Conservation (phyloP, 1,140 invertebrate genomes). For the Heliothis subflexa region DNA sequence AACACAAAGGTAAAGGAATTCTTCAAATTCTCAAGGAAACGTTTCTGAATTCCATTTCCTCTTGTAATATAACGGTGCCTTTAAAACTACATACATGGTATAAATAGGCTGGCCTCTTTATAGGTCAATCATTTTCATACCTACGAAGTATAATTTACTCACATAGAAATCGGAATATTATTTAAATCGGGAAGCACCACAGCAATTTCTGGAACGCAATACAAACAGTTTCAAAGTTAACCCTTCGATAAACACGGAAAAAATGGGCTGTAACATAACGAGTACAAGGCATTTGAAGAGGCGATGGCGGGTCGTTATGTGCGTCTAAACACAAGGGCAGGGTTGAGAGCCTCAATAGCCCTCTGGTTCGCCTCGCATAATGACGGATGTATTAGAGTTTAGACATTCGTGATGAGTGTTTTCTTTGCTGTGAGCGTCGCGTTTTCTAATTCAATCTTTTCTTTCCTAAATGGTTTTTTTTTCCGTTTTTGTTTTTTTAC, state of each 20-base stretch:
- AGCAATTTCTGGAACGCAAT: slow-evolving; percentile 1
- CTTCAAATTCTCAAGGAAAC: no score
- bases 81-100: no score
- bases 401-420: neutral
- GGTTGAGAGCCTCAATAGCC: neutral
- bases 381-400: slow-evolving; percentile 17
- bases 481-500: no score
- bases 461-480: no score
- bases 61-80: no score
- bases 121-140: no score
- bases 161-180: neutral
- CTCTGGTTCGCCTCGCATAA: neutral
- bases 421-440: neutral
- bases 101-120: no score
- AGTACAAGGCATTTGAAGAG: slow-evolving; percentile 27
- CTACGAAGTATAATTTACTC: no score
- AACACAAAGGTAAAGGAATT: no score
- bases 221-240: slow-evolving; percentile 5
- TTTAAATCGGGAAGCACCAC: neutral
- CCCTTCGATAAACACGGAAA: slow-evolving; percentile 9
- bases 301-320: slow-evolving; percentile 12
- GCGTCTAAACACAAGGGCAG: slow-evolving; percentile 17
- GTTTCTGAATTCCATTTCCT: no score
- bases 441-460: neutral
- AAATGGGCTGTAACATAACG: slow-evolving; percentile 17